phyloP scores from a whole-genome alignment of 1,140 invertebrate species.

The Ctenoplectra terminalis region DNA sequence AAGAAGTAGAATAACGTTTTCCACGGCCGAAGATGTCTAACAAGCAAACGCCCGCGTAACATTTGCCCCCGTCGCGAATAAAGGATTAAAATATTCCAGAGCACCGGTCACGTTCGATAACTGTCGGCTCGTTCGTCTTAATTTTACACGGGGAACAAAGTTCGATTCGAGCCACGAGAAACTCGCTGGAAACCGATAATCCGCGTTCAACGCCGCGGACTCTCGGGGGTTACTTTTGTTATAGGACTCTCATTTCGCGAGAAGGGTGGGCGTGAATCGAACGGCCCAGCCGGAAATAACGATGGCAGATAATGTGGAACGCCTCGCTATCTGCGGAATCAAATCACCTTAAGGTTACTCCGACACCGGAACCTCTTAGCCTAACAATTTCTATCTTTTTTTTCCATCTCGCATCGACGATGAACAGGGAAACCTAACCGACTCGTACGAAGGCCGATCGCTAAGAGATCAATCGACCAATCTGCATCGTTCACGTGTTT shows the following conservation, averaged over 20 bases:
- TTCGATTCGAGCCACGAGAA: slow-evolving; percentile 48
- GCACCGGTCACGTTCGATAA: neutral
- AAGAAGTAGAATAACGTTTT: no score
- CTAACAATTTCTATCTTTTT: slow-evolving; percentile 70
- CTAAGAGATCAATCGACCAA: slow-evolving; percentile 58
- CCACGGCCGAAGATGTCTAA: no score
- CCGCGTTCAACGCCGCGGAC: slow-evolving; percentile 43
- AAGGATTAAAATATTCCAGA: slow-evolving; percentile 1
- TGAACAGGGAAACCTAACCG: neutral
- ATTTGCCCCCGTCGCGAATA: no score
- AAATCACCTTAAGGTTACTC: slow-evolving; percentile 75
- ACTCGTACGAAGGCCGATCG: slow-evolving; percentile 25
- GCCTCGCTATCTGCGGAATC: slow-evolving; percentile 73
- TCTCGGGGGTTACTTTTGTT: slow-evolving; percentile 66
- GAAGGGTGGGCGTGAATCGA: slow-evolving; percentile 60
- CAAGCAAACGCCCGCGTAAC: neutral
- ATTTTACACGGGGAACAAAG: slow-evolving; percentile 36
- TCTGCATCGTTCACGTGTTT: slow-evolving; percentile 19
- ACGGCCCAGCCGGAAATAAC: slow-evolving; percentile 75
- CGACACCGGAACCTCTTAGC: slow-evolving; percentile 68
- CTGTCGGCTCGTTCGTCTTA: slow-evolving; percentile 7
- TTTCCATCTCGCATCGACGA: slow-evolving; percentile 18
- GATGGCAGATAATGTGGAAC: slow-evolving; percentile 72
- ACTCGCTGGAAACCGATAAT: slow-evolving; percentile 56
- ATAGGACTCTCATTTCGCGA: slow-evolving; percentile 65